Conservation (phyloP, 2,113 vertebrate species). For the Ceyx cyanopectus region DNA sequence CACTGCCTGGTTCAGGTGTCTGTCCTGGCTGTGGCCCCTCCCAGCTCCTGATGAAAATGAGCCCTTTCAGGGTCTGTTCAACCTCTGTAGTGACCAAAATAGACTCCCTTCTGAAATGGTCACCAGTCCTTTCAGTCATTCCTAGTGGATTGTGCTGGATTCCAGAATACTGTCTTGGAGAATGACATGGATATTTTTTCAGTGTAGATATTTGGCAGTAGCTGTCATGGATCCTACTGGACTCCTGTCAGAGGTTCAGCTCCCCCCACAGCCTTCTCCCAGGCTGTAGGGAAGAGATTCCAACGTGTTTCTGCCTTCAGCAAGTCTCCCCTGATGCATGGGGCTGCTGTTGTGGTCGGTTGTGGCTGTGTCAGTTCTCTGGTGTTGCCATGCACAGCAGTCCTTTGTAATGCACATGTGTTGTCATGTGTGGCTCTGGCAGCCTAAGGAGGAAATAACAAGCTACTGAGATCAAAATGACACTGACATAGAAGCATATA, state of each 20-base stretch:
- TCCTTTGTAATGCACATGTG: rapidly evolving
- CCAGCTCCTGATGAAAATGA: too few species aligned
- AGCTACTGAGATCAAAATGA: not conserved
- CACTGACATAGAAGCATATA: not conserved
- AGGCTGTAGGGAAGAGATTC: not conserved
- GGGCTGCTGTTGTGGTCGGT: not conserved
- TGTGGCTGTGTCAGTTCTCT: not conserved
- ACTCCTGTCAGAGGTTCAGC: not conserved
- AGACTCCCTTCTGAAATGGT: not conserved
- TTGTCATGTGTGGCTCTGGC: not conserved
- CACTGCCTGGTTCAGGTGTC: too few species aligned
- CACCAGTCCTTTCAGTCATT: not conserved
- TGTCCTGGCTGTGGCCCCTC: too few species aligned
- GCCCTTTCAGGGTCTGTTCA: not conserved
- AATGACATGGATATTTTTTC: not conserved
- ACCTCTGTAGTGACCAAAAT: not conserved
- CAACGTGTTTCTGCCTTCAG: not conserved
- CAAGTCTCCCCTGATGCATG: not conserved
- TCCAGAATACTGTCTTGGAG: not conserved
- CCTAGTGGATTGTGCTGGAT: not conserved
- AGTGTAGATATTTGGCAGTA: not conserved
- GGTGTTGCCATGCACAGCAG: not conserved
- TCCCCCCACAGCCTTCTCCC: not conserved
- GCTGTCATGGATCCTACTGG: not conserved
- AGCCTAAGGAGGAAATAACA: not conserved